A percentile compares a stretch with the other conserved stretches of the same genome.
Conservation (phyloP, 2,797 vertebrate species). For the Clamator glandarius region DNA sequence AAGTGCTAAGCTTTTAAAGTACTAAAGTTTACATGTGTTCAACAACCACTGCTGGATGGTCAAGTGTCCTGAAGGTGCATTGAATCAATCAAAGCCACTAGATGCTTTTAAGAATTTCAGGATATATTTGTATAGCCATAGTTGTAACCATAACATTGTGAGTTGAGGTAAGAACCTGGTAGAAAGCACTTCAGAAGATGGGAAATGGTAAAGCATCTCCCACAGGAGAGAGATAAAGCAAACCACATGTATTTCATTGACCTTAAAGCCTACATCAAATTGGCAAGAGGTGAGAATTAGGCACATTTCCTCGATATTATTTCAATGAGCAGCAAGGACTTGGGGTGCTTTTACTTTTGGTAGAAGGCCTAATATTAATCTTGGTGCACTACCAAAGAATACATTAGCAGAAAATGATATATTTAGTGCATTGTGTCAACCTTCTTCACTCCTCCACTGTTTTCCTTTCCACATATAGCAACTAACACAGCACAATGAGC, state of each 20-base stretch:
- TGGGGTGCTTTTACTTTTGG: constrained; percentile 17
- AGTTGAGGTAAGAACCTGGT: background rate
- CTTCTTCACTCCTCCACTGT: background rate
- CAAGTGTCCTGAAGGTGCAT: background rate
- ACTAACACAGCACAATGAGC: background rate
- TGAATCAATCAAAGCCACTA: background rate
- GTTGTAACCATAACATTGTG: background rate
- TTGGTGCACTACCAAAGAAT: background rate
- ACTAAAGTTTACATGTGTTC: background rate
- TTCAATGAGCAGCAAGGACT: background rate
- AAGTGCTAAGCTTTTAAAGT: background rate
- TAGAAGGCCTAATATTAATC: background rate
- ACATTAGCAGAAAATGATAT: constrained; percentile 17
- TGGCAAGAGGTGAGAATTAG: background rate
- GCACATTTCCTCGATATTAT: background rate
- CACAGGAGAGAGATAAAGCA: background rate
- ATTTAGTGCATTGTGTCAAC: constrained; percentile 23
- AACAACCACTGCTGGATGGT: background rate
- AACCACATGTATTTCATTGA: background rate
- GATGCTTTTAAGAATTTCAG: background rate
- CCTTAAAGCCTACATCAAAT: background rate
- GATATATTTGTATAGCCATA: background rate
- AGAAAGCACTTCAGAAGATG: background rate
- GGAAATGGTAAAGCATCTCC: background rate
- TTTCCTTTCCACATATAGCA: constrained; percentile 19